Base-by-base conservation (phyloP, 2,113 vertebrate genomes). In the Takifugu bimaculatus region DNA sequence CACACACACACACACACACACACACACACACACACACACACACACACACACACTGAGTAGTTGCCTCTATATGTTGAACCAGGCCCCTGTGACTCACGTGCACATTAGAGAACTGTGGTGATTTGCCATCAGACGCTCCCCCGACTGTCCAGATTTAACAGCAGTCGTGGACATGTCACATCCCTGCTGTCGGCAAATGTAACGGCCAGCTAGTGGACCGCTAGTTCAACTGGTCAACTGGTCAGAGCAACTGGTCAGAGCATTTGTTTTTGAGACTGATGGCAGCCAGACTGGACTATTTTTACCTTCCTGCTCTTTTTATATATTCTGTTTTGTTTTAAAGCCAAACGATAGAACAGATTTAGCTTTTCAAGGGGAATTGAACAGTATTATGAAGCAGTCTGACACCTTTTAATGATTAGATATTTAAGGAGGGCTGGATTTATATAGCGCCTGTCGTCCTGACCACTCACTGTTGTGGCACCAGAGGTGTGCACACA, bases 91-190 rank as follows among this genome's bases (percentile, higher is more conserved):
- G 15, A 48, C 4, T 44, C 43, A 13, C 13, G n/a, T 48, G 29
- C 2, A 48, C 14, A 65, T 49, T 64, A 55, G 61, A 65, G 65
- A 59, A 49, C 35, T 15, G 27, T 20, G 44, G 56, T 76, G 72
- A 76, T 56, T 71, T 60, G 67, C 43, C 43, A 27, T 57, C 54
- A 60, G 45, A 67, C 3, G 0, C 51, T 20, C 50, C 62, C 47
- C 50, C 12, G 20, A 65, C 64, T 44, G 42, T 29, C 58, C 81
- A 56, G 65, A 50, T 75, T 82, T 75, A 81, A 64, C 55, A 56
- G 70, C 64, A 69, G n/a, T 63, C 59, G 45, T 32, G 53, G 63
- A 79, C 69, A 65, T 75, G 66, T 84, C 82, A 81, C 75, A 61
- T 56, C 27, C 61, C 62, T 61, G 55, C 68, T 67, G 35, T 67